Percentiles rank a stretch among this genome's conserved stretches.
phyloP scores from a whole-genome alignment of 2,113 vertebrate genomes.

The Uropsilus gracilis region DNA sequence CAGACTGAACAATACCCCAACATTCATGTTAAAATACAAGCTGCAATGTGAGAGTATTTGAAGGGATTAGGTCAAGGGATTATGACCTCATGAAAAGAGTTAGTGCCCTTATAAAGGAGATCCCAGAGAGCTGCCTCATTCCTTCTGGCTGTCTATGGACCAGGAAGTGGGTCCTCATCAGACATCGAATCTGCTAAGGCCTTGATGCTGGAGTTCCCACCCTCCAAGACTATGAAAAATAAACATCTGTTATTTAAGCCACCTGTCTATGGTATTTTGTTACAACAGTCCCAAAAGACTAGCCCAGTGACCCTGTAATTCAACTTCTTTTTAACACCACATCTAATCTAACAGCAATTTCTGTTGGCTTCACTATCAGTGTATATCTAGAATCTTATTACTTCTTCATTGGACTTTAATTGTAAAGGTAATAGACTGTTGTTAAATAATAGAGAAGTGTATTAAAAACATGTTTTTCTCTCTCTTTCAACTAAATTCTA shows the following conservation, averaged over 20 bases:
- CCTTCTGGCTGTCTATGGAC: background rate
- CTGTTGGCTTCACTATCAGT: background rate
- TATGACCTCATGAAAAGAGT: background rate
- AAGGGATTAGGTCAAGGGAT: background rate
- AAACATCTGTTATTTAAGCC: background rate
- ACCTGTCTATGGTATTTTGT: background rate
- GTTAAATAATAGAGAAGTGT: background rate
- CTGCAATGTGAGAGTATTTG: background rate
- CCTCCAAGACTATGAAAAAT: background rate
- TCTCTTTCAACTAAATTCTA: background rate
- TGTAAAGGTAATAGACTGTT: background rate
- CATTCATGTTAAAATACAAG: background rate
- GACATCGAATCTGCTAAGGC: background rate
- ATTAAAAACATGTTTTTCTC: background rate
- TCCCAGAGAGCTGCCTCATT: background rate
- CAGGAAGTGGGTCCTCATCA: background rate
- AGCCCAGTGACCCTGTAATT: background rate
- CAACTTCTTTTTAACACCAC: background rate
- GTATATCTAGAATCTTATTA: background rate
- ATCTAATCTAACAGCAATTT: background rate
- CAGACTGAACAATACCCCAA: background rate
- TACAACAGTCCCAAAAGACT: background rate
- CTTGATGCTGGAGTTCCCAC: background rate
- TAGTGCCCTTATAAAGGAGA: background rate
- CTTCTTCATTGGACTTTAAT: background rate